Conservation (phyloP, 2,113 vertebrate genomes). For the Eudorcas thomsonii region DNA sequence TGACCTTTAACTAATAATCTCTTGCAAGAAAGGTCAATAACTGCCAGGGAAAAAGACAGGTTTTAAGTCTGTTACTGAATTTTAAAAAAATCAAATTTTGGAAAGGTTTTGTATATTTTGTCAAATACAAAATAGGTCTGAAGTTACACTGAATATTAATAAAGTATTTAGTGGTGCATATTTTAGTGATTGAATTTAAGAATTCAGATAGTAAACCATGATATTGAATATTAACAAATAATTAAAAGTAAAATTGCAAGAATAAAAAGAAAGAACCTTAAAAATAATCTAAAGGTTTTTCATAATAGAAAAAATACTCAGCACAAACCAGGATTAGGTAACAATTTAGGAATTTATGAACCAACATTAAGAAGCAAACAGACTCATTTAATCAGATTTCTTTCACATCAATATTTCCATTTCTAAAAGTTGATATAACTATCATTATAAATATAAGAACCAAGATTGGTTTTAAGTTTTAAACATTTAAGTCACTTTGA, state of each 20-base stretch:
- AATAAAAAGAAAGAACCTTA: neutral
- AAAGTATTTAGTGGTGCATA: neutral
- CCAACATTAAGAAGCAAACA: neutral
- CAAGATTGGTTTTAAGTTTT: neutral
- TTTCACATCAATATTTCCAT: neutral
- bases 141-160: neutral
- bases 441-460: neutral
- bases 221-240: neutral
- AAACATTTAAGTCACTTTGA: neutral
- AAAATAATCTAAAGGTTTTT: neutral
- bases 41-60: slow-evolving; percentile 15
- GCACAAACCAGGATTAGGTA: neutral
- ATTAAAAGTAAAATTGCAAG: neutral
- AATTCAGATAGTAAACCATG: neutral
- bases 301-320: neutral
- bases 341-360: neutral
- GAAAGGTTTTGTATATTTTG: slow-evolving; percentile 42
- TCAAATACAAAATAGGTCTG: neutral
- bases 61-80: slow-evolving; percentile 42
- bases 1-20: slow-evolving; percentile 59
- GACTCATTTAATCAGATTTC: neutral
- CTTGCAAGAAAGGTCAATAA: slow-evolving; percentile 58
- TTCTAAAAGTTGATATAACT: neutral
- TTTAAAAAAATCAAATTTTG: slow-evolving; percentile 46
- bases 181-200: neutral